Conservation (phyloP, 2,797 vertebrate species). For the Spinibarbus caldwelli region DNA sequence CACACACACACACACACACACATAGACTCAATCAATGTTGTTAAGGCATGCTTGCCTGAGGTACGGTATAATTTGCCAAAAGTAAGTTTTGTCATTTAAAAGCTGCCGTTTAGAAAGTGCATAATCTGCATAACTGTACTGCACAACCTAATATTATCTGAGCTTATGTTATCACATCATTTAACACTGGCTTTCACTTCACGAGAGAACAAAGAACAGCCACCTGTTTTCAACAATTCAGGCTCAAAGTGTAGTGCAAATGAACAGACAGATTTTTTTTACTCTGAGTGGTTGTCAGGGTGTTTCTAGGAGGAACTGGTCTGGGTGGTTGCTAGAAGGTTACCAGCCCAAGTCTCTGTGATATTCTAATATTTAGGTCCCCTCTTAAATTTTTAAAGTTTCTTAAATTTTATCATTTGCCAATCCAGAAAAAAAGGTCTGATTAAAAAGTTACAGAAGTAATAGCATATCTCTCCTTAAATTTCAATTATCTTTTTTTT, state of each 20-base stretch:
- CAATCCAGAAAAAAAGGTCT: no score
- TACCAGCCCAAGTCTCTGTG: neutral
- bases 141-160: conserved; percentile 27
- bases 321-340: neutral
- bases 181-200: neutral
- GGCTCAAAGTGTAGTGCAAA: neutral
- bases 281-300: neutral
- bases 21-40: conserved; percentile 23
- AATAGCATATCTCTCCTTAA: no score
- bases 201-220: neutral
- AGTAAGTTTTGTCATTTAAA: conserved; percentile 7
- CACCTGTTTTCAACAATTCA: conserved; percentile 7
- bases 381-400: neutral
- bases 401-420: neutral
- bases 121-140: conserved; percentile 11
- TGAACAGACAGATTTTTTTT: neutral
- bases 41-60: conserved; percentile 39
- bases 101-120: neutral
- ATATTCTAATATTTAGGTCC: neutral
- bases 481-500: no score
- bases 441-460: no score
- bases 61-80: conserved; percentile 21
- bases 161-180: neutral
- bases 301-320: neutral
- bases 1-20: no score